phyloP scores from a whole-genome alignment of 2,888 invertebrate genomes.

The Spodoptera picta region DNA sequence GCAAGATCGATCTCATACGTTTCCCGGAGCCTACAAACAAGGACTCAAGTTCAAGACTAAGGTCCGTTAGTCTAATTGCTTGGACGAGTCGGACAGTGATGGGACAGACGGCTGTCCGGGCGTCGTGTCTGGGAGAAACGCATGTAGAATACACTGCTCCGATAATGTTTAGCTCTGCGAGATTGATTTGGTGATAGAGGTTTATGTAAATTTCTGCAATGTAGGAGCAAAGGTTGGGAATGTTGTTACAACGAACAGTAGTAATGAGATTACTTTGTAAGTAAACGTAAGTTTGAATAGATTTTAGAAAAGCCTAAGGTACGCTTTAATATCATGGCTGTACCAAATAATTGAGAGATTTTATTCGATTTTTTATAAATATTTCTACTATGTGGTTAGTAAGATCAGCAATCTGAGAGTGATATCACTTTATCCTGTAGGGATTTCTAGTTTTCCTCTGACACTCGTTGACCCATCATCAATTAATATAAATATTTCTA shows the following conservation, averaged over 20 bases:
- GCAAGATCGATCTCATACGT: constrained; percentile 54
- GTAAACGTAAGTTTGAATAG: too few relatives aligned
- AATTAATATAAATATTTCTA: too few relatives aligned
- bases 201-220: constrained; percentile 55
- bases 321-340: too few relatives aligned
- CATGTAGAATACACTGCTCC: constrained; percentile 69
- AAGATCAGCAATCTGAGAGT: too few relatives aligned
- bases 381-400: too few relatives aligned
- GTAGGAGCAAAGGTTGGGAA: constrained; percentile 22
- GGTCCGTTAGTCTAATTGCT: constrained; percentile 81
- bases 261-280: background rate
- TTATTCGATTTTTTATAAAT: too few relatives aligned
- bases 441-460: too few relatives aligned
- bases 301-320: too few relatives aligned
- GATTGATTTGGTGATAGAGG: constrained; percentile 69
- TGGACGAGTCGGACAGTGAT: constrained; percentile 72
- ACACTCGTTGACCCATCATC: too few relatives aligned
- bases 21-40: constrained; percentile 54
- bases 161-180: constrained; percentile 67
- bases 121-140: constrained; percentile 59
- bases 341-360: too few relatives aligned
- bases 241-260: background rate
- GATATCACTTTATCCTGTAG: too few relatives aligned
- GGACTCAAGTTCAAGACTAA: constrained; percentile 64
- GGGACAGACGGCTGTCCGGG: constrained; percentile 70